Conservation (phyloP, 2,113 vertebrate genomes). For the Sterna hirundo region DNA sequence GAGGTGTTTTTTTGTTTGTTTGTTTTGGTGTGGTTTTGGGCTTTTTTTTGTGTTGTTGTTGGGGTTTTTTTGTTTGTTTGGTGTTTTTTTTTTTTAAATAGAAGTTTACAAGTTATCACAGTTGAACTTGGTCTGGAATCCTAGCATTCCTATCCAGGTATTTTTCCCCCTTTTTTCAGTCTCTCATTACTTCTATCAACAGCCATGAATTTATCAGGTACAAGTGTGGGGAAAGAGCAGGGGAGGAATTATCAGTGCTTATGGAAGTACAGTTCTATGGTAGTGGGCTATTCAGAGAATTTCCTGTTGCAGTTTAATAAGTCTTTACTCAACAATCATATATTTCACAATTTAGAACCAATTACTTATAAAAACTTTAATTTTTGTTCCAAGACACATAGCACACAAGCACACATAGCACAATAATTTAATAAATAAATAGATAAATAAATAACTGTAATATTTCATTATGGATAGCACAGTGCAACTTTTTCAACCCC, state of each 20-base stretch:
- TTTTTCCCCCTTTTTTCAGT: background rate
- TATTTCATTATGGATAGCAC: background rate
- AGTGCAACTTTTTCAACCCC: background rate
- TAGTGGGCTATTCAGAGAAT: background rate
- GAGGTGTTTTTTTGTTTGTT: too few species aligned
- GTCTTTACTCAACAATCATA: background rate
- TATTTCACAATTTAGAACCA: background rate
- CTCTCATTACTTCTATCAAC: background rate
- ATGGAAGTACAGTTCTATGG: background rate
- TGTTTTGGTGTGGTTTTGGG: background rate
- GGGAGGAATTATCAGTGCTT: background rate
- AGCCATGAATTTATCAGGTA: background rate
- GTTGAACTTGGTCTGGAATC: background rate
- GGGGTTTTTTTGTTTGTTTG: background rate
- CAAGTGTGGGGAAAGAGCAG: background rate
- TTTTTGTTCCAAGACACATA: background rate
- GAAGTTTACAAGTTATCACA: background rate
- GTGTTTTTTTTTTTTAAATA: background rate
- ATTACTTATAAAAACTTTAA: background rate
- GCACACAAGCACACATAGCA: background rate
- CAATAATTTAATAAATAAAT: background rate
- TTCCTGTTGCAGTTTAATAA: background rate
- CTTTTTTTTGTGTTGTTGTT: background rate
- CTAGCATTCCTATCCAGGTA: background rate
- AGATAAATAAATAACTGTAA: background rate